Conservation (phyloP, 2,797 vertebrate genomes). For the Anniella stebbinsi region DNA sequence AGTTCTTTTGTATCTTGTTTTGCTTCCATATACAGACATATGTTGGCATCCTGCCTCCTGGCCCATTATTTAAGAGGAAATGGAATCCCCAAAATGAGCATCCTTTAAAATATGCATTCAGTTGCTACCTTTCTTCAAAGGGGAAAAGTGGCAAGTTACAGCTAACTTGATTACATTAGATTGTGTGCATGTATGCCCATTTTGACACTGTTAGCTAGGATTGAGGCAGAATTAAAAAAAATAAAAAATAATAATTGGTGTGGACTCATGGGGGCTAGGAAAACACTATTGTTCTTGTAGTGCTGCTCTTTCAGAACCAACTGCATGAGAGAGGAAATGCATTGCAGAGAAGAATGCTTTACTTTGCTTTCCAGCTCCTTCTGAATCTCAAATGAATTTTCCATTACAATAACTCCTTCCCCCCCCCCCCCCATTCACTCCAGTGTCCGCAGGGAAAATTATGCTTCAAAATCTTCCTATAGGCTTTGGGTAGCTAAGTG, state of each 20-base stretch:
- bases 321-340: background rate
- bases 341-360: background rate
- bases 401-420: constrained; percentile 14
- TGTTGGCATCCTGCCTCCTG: background rate
- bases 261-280: background rate
- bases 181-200: background rate
- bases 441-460: background rate
- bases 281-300: background rate
- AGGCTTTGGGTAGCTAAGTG: constrained; percentile 35
- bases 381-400: constrained; percentile 7
- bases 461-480: background rate
- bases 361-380: background rate
- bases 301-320: background rate
- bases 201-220: background rate
- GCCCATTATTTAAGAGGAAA: background rate
- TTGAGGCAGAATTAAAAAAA: background rate
- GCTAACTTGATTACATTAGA: background rate
- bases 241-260: no score
- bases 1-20: background rate
- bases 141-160: background rate
- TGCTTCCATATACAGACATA: background rate
- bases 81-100: background rate
- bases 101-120: background rate
- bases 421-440: background rate
- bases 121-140: no score